Base-by-base conservation (phyloP, 2,888 invertebrate species). In the Nomada ferruginata region DNA sequence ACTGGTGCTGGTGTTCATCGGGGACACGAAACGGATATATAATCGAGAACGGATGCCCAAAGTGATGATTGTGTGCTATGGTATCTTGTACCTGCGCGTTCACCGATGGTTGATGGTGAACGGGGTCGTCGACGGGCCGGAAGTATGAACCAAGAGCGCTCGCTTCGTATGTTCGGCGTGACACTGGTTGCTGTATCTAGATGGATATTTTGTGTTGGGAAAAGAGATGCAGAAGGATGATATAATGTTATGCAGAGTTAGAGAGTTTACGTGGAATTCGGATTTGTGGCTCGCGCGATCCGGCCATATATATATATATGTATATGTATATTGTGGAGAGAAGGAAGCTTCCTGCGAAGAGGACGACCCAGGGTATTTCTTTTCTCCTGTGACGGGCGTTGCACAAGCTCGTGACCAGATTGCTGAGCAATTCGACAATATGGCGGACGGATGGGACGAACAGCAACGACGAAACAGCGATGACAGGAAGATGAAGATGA, bases 401-500 rank as follows among this genome's bases (percentile, higher is more conserved):
- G n/a, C 50, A 55, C 73, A 59, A 61, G 61, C 73, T 66, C 66
- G 68, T 64, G 71, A 75, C 44, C 82, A 50, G 70, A 75, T 53
- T 61, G 63, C 71, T 29, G 72, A 83, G 57, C 29, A 66, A 76
- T 55, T 57, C 77, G 83, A 83, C 83, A 82, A 77, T 82, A 82
- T 64, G 72, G 47, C 52, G 55, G 60, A 59, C 13, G 59, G 20
- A 42, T 11, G 42, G 52, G 42, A 20, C n/a, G 59, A 44, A 18
- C 36, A 47, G 42, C 42, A 36, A 68, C 15, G 47, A 15, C 47
- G 66, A 15, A 36, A 64, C 50, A 60, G 36, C 57, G 26, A 36
- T n/a, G 55, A 18, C 18, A 52, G 50, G 61, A 65, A 53, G 65
- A 66, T 29, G 53, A 42, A 36, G 42, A 36, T 9, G 59, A 65